Base-by-base conservation (phyloP, 1,140 invertebrate genomes). In the Delia radicum region DNA sequence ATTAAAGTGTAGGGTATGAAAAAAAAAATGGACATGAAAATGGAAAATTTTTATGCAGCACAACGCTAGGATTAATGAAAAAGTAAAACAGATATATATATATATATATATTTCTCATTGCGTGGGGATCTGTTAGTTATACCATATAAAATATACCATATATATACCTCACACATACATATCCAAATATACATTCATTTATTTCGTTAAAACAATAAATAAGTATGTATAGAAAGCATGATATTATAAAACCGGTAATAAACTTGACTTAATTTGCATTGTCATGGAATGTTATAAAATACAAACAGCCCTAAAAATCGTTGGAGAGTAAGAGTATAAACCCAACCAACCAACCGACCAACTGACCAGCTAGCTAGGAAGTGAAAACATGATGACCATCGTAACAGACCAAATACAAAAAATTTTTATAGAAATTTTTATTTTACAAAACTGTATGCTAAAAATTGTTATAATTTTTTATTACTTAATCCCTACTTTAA, bases 241-340 rank as follows among this genome's bases (percentile, higher is more conserved):
- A 69, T 28, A 29, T 33, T 69, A 69, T 69, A 69, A 69, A 69
- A 69, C 65, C 65, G 65, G 65, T 69, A 69, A 69, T 69, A 69
- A 69, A 69, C 65, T 69, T 69, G 65, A 69, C 65, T 69, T 69
- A 69, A 69, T 69, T 69, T 69, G 65, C 65, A 69, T 69, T 69
- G 65, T 69, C 65, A 69, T 69, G 65, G 37, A 69, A 69, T 69
- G 31, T 21, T 21, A 33, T 15, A 12, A 15, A 21, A 69, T 18
- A 69, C n/a, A 8, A n/a, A 69, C 37, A n/a, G n/a, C n/a, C n/a
- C n/a, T n/a, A n/a, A n/a, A n/a, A n/a, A n/a, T n/a, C n/a, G n/a
- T n/a, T n/a, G n/a, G n/a, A n/a, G n/a, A n/a, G n/a, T n/a, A n/a
- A n/a, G n/a, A n/a, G 29, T 18, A 31, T 21, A 15, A 21, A 21